These are phyloP conservation scores for Siniperca scherzeri DNA, from an alignment of 2,797 vertebrate genomes.

Conservation along the genomic window DNA sequence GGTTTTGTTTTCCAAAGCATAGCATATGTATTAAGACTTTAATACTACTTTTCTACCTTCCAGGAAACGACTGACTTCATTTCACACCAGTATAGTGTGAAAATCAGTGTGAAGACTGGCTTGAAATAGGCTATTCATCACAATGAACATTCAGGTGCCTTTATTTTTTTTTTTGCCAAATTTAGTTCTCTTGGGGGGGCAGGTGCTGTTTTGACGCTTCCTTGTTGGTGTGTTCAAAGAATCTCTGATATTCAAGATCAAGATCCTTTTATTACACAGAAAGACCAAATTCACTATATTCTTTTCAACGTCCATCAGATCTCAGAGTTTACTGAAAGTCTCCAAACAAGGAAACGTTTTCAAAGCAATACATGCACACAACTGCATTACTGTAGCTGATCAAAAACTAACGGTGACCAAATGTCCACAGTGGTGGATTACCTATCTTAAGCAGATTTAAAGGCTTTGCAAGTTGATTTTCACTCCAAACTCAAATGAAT, in stretches of 20 bases:
- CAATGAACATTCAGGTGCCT: neutral
- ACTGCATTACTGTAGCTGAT: slow-evolving; percentile 7
- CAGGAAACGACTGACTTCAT: neutral
- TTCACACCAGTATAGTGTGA: neutral
- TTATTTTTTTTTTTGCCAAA: neutral
- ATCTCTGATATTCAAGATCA: neutral
- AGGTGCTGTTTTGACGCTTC: neutral
- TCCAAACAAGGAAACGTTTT: neutral
- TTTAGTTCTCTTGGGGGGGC: neutral
- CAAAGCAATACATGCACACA: neutral
- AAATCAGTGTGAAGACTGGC: slow-evolving; percentile 12
- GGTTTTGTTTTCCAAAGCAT: neutral
- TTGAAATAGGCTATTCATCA: neutral
- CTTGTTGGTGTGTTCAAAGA: neutral
- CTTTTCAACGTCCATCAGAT: neutral
- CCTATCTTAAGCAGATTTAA: neutral
- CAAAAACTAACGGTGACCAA: neutral
- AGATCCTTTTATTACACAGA: neutral
- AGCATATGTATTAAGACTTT: neutral
- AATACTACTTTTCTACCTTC: neutral
- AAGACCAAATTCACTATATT: neutral
- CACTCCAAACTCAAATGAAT: neutral
- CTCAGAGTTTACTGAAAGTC: neutral
- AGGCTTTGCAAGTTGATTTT: slow-evolving; percentile 10
- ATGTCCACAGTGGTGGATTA: neutral